Percentiles rank a stretch among this genome's conserved stretches.
Conservation (phyloP, 2,888 invertebrate genomes). For the Idaea straminata region DNA sequence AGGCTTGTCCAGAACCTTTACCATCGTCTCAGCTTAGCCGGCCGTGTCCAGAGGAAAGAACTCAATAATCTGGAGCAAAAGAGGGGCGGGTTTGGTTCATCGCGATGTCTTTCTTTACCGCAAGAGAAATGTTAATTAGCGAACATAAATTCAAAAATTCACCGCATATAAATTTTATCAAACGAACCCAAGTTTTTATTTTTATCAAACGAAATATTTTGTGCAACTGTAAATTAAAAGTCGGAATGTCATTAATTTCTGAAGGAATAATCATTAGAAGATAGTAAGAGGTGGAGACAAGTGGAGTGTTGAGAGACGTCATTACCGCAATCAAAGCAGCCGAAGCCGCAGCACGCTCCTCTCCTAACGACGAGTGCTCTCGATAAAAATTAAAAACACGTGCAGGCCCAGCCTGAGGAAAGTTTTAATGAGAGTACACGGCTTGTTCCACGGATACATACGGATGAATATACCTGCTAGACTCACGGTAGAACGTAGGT, state of each 20-base stretch:
- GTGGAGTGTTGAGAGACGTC: conserved; percentile 67
- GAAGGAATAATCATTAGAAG: conserved; percentile 69
- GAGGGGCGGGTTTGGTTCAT: too few species aligned
- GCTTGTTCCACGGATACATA: conserved; percentile 52
- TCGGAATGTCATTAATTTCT: conserved; percentile 60
- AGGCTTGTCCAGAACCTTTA: too few species aligned
- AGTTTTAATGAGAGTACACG: conserved; percentile 79
- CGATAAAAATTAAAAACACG: conserved; percentile 81
- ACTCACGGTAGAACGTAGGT: background rate
- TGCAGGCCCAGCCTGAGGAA: conserved; percentile 78
- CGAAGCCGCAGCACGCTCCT: conserved; percentile 57
- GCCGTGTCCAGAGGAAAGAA: too few species aligned
- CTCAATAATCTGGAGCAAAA: too few species aligned
- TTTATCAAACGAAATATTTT: conserved; percentile 6
- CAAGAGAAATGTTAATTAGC: too few species aligned
- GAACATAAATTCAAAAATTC: too few species aligned
- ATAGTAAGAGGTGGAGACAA: conserved; percentile 63
- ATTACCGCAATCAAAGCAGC: conserved; percentile 79
- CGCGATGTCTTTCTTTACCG: too few species aligned
- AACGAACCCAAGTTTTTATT: background rate
- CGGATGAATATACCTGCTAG: conserved; percentile 24
- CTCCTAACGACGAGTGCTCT: conserved; percentile 76
- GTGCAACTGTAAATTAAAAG: conserved; percentile 43
- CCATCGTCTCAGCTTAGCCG: too few species aligned
- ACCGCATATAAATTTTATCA: background rate